Base-by-base conservation (phyloP, 2,888 invertebrate species). In the Proisotoma minuta region DNA sequence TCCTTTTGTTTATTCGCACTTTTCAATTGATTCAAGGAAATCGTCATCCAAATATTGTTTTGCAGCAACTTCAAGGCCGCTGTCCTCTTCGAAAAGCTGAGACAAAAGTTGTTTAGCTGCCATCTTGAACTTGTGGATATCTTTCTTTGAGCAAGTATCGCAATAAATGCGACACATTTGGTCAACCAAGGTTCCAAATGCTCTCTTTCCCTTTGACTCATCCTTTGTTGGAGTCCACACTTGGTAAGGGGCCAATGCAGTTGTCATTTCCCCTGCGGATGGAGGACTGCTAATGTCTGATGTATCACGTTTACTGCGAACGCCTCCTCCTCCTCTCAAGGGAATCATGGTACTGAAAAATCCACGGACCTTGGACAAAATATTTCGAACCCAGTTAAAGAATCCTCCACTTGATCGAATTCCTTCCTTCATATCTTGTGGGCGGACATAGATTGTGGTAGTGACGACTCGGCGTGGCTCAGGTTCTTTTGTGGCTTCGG, bases 91-190 rank as follows among this genome's bases (percentile, higher is more conserved):
- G 8, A 60, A 65, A n/a, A 68, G 43, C 28, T 63, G 50, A 3
- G 57, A 40, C 3, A 65, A 51, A n/a, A 68, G 40, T 53, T 64
- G 62, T 28, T 61, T 64, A 2, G 67, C 59, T 15, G 67, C 67
- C 23, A 57, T 18, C 40, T 65, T 65, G 40, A 60, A 68, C 22
- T 62, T 56, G 22, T 39, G 20, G 23, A 62, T 62, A 47, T 65
- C 57, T 5, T 10, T 40, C 15, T 22, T 18, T 8, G 27, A 1
- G 34, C 67, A 68, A 24, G 62, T 48, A 5, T 26, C 40, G 20
- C 67, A 68, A 23, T 65, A 68, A 18, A 68, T 39, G 26, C 62
- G 53, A 50, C 67, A 68, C 28, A 68, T 26, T 39, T 68, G 52
- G 23, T 68, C 67, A 22, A 64, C 34, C 2, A 68, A 28, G 4